Percentiles rank a stretch among this genome's conserved stretches.
Conservation (phyloP, 1,140 invertebrate genomes). For the Phocides pigmalion region DNA sequence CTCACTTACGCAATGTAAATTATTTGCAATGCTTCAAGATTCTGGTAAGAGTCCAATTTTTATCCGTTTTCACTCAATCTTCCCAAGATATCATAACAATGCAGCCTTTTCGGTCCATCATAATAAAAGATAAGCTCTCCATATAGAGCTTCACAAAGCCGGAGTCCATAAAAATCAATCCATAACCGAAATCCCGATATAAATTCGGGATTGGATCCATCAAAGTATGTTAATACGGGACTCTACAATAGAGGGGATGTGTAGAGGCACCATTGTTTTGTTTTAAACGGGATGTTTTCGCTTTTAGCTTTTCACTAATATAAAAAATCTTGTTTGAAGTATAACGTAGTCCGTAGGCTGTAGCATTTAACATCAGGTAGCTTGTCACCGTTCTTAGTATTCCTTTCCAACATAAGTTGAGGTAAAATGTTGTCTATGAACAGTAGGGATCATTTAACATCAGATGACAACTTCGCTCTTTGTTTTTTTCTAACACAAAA, state of each 20-base stretch:
- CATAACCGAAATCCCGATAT: constrained; percentile 30
- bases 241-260: background rate
- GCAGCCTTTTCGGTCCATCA: background rate
- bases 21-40: too few species aligned
- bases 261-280: background rate
- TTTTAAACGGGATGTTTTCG: background rate
- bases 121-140: constrained; percentile 18
- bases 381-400: too few species aligned
- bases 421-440: too few species aligned
- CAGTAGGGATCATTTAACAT: too few species aligned
- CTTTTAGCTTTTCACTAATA: background rate
- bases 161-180: constrained; percentile 32
- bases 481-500: too few species aligned
- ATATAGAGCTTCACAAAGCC: constrained; percentile 4
- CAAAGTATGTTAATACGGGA: constrained; percentile 27
- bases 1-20: too few species aligned
- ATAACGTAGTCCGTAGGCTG: too few species aligned
- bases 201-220: constrained; percentile 31
- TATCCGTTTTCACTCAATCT: constrained; percentile 7
- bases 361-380: too few species aligned
- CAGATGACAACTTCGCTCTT: too few species aligned
- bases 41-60: background rate
- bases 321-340: too few species aligned
- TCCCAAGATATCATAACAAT: background rate
- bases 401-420: too few species aligned